Evolutionary conservation across 1,140 invertebrate species (phyloP).

Genomic region (Halyomorpha halys): DNA sequence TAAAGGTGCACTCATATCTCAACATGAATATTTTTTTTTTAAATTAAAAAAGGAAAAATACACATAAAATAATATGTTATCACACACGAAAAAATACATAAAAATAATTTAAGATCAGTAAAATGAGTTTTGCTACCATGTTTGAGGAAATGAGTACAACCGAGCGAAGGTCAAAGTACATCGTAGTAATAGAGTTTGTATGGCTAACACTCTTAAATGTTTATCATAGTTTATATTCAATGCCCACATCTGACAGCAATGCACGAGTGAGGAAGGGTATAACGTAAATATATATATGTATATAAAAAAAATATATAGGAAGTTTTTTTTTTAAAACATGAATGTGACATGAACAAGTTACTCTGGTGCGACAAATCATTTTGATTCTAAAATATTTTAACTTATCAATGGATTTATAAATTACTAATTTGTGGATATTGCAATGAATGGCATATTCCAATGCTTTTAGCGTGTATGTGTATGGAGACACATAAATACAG

Average conservation of each 20-base stretch:
- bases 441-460: too few relatives aligned
- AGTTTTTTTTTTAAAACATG: neutral
- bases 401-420: slow-evolving; percentile 10
- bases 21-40: neutral
- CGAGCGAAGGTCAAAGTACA: too few relatives aligned
- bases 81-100: too few relatives aligned
- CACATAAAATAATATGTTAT: too few relatives aligned
- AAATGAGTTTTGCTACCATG: neutral
- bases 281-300: neutral
- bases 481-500: too few relatives aligned
- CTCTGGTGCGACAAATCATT: slow-evolving; percentile 10
- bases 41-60: too few relatives aligned
- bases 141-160: neutral
- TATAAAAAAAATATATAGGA: neutral
- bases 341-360: neutral
- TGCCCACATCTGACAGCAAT: slow-evolving; percentile 19
- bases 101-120: too few relatives aligned
- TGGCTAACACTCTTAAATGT: slow-evolving; percentile 14
- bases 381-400: slow-evolving; percentile 7
- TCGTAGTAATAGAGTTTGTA: neutral
- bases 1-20: neutral
- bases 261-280: slow-evolving; percentile 1
- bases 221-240: slow-evolving; percentile 8
- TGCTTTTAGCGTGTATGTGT: too few relatives aligned
- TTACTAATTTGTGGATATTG: too few relatives aligned